Base-by-base conservation (phyloP, 92 coral and sea anemone species). In the Paragorgia papillata region DNA sequence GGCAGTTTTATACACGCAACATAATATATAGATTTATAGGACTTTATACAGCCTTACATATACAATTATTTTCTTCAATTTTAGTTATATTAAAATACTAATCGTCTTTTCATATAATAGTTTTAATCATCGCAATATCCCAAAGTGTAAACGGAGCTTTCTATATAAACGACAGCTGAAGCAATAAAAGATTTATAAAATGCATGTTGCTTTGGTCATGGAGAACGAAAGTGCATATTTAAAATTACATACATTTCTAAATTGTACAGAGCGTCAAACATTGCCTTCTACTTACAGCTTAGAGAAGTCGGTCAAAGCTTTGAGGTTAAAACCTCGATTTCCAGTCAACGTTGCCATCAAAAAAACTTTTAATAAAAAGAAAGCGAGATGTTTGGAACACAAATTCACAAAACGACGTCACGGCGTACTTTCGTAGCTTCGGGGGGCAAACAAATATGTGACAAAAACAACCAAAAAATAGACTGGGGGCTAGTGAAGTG, bases 271-370 rank as follows among this genome's bases (percentile, higher is more conserved):
- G n/a, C n/a, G n/a, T n/a, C n/a, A n/a, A n/a, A n/a, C n/a, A n/a
- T n/a, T n/a, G n/a, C n/a, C 24, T 49, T 20, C 65, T 79, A 90
- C 97, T 92, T 82, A 92, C 97, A 92, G 84, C 74, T 84, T 90
- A 56, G 97, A 92, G 80, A 92, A 92, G 73, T 92, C 97, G 49
- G 92, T 92, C 85, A 92, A 61, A 13, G 97, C 89, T 34, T 66
- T 68, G 40, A 92, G 50, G 32, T 95, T 90, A 79, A 92, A 80
- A 49, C 89, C 90, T 75, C 96, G 90, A 74, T 84, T 90, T 48
- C 97, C 89, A 77, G 81, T 81, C 35, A 92, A 69, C 26, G 87
- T 76, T 41, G 90, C 91, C 97, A 92, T 92, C 9, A 22, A 9
- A 67, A 20, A 20, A n/a, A 15, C 15, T 46, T 18, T 28, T 30